Evolutionary conservation across 2,113 vertebrate species (phyloP), one percentile per base, ranked within the genome.

Genomic region (Pelvicachromis taeniatus): DNA sequence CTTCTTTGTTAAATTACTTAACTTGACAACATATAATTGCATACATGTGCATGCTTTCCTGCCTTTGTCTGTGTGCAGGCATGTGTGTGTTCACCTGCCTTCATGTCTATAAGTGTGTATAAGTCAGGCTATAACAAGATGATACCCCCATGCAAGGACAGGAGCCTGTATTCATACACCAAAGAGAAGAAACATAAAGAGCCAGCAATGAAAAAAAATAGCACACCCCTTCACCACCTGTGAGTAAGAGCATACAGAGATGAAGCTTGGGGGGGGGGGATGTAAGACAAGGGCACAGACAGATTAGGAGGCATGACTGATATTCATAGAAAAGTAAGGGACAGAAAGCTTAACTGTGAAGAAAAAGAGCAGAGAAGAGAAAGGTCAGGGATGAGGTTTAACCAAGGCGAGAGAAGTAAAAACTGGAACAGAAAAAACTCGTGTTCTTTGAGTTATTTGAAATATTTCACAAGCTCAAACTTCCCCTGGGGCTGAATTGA

Each of bases 311-410:
- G 59, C 78, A 84, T 77, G 23, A 82, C 70, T 85, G 86, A 89
- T 84, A 90, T 87, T 92, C 82, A 88, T 21, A 85, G 33, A 42
- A 82, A 87, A 91, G 87, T 87, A 68, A 77, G 48, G 26, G 63
- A 85, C 40, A 54, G 26, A 23, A 17, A 55, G 65, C 81, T 87
- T 75, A 82, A 73, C 21, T 31, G 75, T 17, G 23, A 33, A 78
- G 70, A 31, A 29, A 61, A 59, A 77, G 59, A 54, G 33, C 4
- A 75, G 13, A 78, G 26, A 35, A 45, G 26, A 68, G 23, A 89
- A 89, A 89, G 87, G 88, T 87, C 86, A 87, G 58, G 73, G 91
- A 81, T 80, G 58, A 82, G 75, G 52, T 81, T 90, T 68, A 88
- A 86, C 77, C 16, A 58, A 78, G 19, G 68, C 26, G 84, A 85